Conservation (phyloP, 2,797 vertebrate genomes). For the Sardinella longiceps region DNA sequence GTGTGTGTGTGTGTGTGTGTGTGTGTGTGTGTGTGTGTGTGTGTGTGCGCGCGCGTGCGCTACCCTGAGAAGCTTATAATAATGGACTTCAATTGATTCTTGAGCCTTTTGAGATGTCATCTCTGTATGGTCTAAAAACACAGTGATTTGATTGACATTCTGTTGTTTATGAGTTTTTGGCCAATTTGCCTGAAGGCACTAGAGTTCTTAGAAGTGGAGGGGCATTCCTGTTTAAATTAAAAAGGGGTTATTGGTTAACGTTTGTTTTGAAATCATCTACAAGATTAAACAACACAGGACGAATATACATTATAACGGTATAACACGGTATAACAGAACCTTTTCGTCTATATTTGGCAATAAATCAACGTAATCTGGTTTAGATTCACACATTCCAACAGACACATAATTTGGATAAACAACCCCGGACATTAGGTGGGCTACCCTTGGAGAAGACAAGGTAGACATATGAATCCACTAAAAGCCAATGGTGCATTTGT, state of each 20-base stretch:
- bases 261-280: not conserved
- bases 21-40: too few species aligned
- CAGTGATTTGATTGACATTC: constrained; percentile 36
- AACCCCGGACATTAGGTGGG: not conserved
- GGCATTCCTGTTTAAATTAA: constrained; percentile 3
- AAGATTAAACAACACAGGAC: not conserved
- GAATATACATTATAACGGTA: not conserved
- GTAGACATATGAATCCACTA: not conserved
- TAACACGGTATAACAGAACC: not conserved
- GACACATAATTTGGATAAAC: not conserved
- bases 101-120: not conserved
- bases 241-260: not conserved
- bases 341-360: not conserved
- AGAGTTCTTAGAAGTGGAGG: not conserved
- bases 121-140: constrained; percentile 20
- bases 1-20: too few species aligned
- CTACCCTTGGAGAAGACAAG: not conserved
- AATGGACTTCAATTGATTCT: not conserved
- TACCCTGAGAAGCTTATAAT: not conserved
- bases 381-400: not conserved
- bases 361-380: not conserved
- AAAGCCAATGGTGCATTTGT: not conserved
- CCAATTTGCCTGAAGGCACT: not conserved
- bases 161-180: constrained; percentile 31
- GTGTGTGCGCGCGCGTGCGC: not conserved